These are phyloP conservation scores for Dynastes tityus DNA, from an alignment of 2,888 invertebrate species.

Conservation along the genomic window DNA sequence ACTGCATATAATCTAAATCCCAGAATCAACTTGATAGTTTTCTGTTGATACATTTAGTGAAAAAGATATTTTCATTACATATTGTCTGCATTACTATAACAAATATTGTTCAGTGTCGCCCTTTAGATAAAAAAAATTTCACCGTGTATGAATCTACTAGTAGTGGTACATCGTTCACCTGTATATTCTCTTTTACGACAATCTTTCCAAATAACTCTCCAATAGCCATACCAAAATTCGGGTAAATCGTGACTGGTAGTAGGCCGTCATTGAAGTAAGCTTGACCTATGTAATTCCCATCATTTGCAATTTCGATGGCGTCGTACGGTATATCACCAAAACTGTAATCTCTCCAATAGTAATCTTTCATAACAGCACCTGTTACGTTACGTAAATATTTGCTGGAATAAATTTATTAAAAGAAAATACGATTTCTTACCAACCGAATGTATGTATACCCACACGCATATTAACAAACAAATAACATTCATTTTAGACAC, in stretches of 20 bases:
- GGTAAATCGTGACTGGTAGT: conserved; percentile 11
- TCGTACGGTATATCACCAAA: conserved; percentile 15
- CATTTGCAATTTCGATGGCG: neutral
- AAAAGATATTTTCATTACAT: no score
- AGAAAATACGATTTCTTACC: no score
- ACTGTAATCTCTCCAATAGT: conserved; percentile 17
- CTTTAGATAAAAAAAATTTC: no score
- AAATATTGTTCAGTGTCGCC: no score
- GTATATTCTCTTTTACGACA: conserved; percentile 5
- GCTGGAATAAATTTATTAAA: neutral
- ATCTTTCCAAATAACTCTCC: conserved; percentile 1
- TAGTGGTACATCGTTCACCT: neutral
- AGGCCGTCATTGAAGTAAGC: conserved; percentile 5
- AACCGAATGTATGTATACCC: no score
- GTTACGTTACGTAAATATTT: neutral
- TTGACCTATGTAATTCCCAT: conserved; percentile 18
- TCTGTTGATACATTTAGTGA: no score
- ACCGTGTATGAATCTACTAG: no score
- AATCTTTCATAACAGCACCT: neutral
- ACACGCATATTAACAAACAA: no score
- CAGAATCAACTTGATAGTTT: no score
- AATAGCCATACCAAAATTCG: neutral
- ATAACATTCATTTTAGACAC: no score
- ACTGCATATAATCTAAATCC: no score
- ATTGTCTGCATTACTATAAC: no score